These are phyloP conservation scores for Chelonus formosanus DNA, from an alignment of 2,888 invertebrate genomes.

Conservation along the genomic window DNA sequence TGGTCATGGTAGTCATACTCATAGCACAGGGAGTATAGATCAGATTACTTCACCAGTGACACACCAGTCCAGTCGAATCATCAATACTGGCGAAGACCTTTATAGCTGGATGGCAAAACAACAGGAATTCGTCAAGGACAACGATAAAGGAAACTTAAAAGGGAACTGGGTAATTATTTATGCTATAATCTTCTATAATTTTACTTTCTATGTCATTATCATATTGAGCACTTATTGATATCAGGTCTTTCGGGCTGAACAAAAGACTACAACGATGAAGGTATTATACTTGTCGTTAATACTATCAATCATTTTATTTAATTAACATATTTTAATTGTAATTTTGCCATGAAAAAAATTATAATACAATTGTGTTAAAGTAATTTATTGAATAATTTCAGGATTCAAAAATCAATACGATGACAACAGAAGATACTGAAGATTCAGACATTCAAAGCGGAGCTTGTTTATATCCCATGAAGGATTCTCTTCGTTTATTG, in stretches of 20 bases:
- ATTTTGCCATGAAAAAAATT: conserved; percentile 11
- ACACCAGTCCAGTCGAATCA: conserved; percentile 67
- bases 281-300: conserved; percentile 45
- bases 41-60: conserved; percentile 66
- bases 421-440: conserved; percentile 64
- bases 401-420: conserved; percentile 65
- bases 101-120: conserved; percentile 98
- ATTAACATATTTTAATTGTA: not conserved
- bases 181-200: not conserved
- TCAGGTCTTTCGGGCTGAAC: conserved; percentile 62
- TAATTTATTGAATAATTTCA: conserved; percentile 39
- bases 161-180: conserved; percentile 60
- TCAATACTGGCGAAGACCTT: conserved; percentile 82
- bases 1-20: conserved; percentile 60
- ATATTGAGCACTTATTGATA: not conserved
- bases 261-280: conserved; percentile 54
- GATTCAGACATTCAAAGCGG: conserved; percentile 66
- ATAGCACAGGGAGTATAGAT: conserved; percentile 62
- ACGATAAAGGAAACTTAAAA: conserved; percentile 61
- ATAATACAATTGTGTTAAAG: not conserved
- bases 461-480: conserved; percentile 78
- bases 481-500: conserved; percentile 83
- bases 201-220: conserved; percentile 28
- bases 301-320: conserved; percentile 13
- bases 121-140: conserved; percentile 70